A percentile compares a stretch with the other conserved stretches of the same genome.
Conservation (phyloP, 2,797 vertebrate species). For the Acrocephalus scirpaceus region DNA sequence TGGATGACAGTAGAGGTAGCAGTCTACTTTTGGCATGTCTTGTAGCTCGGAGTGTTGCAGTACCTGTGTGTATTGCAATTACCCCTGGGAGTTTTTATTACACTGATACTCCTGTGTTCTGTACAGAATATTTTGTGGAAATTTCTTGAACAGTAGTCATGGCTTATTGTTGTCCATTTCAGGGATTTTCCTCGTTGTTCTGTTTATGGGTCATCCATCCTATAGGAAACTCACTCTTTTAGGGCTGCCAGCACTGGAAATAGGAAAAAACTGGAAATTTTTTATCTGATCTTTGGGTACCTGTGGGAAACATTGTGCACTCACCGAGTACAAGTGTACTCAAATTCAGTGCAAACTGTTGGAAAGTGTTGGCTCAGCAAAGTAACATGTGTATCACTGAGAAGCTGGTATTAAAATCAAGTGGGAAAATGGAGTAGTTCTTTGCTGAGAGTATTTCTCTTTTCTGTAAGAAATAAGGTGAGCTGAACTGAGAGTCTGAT, state of each 20-base stretch:
- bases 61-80: not conserved
- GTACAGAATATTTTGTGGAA: not conserved
- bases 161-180: not conserved
- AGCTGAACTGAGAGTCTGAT: not conserved
- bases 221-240: not conserved
- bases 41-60: not conserved
- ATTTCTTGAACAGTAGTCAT: not conserved
- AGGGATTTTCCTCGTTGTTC: not conserved
- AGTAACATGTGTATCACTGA: not conserved
- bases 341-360: not conserved
- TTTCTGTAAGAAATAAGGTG: not conserved
- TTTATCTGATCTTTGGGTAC: not conserved
- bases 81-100: not conserved
- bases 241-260: not conserved
- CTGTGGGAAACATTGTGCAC: fast-evolving
- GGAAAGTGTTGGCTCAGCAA: not conserved
- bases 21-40: slow-evolving; percentile 41
- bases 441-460: not conserved
- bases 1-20: slow-evolving; percentile 92
- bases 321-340: not conserved
- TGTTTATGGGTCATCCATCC: not conserved
- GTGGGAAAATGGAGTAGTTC: not conserved
- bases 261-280: not conserved
- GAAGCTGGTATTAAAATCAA: not conserved
- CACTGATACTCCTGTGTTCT: not conserved